Conservation (phyloP, 2,113 vertebrate genomes). For the Elaphurus davidianus region DNA sequence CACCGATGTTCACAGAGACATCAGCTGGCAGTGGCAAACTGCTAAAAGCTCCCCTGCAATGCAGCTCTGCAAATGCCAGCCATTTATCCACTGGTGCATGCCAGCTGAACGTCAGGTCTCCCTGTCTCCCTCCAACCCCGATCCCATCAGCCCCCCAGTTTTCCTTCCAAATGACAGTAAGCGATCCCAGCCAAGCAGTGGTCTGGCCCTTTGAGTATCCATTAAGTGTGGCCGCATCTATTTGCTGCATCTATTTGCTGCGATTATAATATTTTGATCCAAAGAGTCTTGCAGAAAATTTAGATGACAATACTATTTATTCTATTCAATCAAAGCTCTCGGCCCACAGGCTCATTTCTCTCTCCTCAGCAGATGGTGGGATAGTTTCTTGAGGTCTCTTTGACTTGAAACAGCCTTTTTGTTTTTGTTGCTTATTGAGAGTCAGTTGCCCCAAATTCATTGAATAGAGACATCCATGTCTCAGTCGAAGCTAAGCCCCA, state of each 20-base stretch:
- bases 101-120: conserved; percentile 75
- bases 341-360: conserved; percentile 67
- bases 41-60: conserved; percentile 86
- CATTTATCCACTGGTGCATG: conserved; percentile 83
- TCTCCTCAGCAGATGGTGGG: conserved; percentile 76
- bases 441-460: conserved; percentile 66
- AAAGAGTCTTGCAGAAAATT: conserved; percentile 70
- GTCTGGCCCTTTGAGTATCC: conserved; percentile 58
- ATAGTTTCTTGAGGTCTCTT: conserved; percentile 70
- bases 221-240: conserved; percentile 68
- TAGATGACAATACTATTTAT: conserved; percentile 66
- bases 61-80: conserved; percentile 83
- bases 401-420: conserved; percentile 75
- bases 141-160: conserved; percentile 58
- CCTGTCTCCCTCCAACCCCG: conserved; percentile 49
- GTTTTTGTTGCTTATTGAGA: conserved; percentile 68
- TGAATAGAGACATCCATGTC: conserved; percentile 71
- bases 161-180: conserved; percentile 73
- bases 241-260: conserved; percentile 58
- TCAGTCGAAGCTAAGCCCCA: conserved; percentile 58
- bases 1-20: conserved; percentile 82
- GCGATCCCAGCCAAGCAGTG: conserved; percentile 53
- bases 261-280: conserved; percentile 78
- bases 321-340: conserved; percentile 64
- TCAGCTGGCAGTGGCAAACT: conserved; percentile 85